Conservation (phyloP, 2,888 invertebrate species). For the Silvanus unidentatus region DNA sequence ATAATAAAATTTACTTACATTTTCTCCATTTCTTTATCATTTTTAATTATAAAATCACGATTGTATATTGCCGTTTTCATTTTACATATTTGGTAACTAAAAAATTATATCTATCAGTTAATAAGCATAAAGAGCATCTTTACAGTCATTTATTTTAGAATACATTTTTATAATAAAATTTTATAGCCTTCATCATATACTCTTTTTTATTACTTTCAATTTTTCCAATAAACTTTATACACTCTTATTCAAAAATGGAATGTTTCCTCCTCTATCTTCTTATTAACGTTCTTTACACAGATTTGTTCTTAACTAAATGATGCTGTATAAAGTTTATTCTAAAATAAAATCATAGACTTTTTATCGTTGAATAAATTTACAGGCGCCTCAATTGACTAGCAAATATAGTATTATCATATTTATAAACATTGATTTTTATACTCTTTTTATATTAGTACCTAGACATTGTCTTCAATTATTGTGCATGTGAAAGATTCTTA, state of each 20-base stretch:
- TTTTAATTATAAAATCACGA: too few species aligned
- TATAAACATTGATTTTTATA: slow-evolving; percentile 30
- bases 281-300: background rate
- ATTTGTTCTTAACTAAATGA: background rate
- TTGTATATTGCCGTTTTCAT: too few species aligned
- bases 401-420: slow-evolving; percentile 37
- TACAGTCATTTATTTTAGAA: too few species aligned
- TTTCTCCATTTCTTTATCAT: too few species aligned
- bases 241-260: background rate
- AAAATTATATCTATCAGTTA: too few species aligned
- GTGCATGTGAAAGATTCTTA: slow-evolving; percentile 40
- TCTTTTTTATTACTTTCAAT: too few species aligned
- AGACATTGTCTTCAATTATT: slow-evolving; percentile 48
- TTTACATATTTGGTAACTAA: too few species aligned
- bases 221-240: background rate
- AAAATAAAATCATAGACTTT: background rate
- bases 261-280: background rate
- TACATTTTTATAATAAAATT: too few species aligned
- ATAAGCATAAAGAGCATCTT: too few species aligned
- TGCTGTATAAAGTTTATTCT: too few species aligned
- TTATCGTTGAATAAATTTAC: slow-evolving; percentile 14
- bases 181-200: too few species aligned
- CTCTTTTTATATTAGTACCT: slow-evolving; percentile 38
- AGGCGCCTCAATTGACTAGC: slow-evolving; percentile 44
- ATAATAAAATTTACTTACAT: too few species aligned